Conservation (phyloP, 2,797 vertebrate species). For the Peromyscus melanophrys region DNA sequence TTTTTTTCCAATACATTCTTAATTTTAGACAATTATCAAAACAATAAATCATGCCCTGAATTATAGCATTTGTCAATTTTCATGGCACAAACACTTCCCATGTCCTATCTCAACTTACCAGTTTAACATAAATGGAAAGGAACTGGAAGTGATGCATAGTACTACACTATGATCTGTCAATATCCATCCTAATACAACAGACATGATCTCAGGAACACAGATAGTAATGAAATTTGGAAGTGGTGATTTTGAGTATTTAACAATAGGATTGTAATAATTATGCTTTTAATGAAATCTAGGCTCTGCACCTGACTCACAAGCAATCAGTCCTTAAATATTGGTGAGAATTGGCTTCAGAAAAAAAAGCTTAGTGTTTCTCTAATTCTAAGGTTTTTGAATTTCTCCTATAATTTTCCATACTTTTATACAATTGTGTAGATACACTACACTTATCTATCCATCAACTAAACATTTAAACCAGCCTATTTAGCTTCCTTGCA, state of each 20-base stretch:
- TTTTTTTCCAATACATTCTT: background rate
- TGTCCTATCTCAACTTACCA: background rate
- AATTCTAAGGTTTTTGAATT: background rate
- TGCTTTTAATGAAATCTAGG: background rate
- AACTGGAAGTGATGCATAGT: background rate
- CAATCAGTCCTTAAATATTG: background rate
- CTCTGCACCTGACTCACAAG: background rate
- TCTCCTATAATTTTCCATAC: background rate
- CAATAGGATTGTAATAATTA: background rate
- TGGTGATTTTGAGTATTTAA: background rate
- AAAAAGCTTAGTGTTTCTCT: background rate
- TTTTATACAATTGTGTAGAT: background rate
- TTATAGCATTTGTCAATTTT: background rate
- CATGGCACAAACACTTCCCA: background rate
- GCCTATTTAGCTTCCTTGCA: background rate
- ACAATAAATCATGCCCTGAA: background rate
- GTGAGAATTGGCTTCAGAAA: background rate
- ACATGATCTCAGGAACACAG: background rate
- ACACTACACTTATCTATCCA: background rate
- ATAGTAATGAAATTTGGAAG: background rate
- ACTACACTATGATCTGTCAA: background rate
- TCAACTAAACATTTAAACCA: constrained; percentile 24
- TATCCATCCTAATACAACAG: background rate
- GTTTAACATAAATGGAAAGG: background rate
- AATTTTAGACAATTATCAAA: background rate